Evolutionary conservation across 2,113 vertebrate genomes (phyloP).

Genomic region (Thinocorus orbignyianus): DNA sequence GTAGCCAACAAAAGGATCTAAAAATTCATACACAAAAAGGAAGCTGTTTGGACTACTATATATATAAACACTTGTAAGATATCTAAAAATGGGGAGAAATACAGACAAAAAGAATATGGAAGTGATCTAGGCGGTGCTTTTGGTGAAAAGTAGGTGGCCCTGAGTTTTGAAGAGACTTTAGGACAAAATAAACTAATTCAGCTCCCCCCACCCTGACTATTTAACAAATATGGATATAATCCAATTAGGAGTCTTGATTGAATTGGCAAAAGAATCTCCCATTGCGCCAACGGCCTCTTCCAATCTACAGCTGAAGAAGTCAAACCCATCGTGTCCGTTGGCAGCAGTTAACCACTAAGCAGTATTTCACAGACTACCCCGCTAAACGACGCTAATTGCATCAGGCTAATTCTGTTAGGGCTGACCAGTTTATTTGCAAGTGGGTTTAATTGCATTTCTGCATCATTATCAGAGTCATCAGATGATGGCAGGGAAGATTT

Average conservation of each 20-base stretch:
- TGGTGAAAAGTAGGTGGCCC: not conserved
- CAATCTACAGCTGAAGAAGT: not conserved
- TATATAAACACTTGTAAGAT: not conserved
- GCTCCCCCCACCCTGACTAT: not conserved
- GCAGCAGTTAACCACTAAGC: not conserved
- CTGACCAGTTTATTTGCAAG: not conserved
- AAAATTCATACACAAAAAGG: not conserved
- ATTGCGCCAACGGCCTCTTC: not conserved
- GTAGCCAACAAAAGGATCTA: not conserved
- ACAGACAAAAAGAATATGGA: not conserved
- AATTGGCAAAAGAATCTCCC: not conserved
- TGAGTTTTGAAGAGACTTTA: not conserved
- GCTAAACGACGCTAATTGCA: not conserved
- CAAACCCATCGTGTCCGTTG: rapidly evolving
- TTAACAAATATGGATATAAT: not conserved
- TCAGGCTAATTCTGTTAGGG: not conserved
- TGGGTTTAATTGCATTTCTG: conserved; percentile 33
- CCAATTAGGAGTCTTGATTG: not conserved
- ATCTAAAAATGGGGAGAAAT: not conserved
- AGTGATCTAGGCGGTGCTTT: not conserved
- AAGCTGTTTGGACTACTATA: not conserved
- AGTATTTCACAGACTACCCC: not conserved
- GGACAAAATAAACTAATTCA: not conserved
- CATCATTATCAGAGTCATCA: conserved; percentile 5
- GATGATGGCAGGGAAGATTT: not conserved